These are phyloP conservation scores for Leptarthrus brevirostris DNA, from an alignment of 2,888 invertebrate genomes.

Conservation along the genomic window DNA sequence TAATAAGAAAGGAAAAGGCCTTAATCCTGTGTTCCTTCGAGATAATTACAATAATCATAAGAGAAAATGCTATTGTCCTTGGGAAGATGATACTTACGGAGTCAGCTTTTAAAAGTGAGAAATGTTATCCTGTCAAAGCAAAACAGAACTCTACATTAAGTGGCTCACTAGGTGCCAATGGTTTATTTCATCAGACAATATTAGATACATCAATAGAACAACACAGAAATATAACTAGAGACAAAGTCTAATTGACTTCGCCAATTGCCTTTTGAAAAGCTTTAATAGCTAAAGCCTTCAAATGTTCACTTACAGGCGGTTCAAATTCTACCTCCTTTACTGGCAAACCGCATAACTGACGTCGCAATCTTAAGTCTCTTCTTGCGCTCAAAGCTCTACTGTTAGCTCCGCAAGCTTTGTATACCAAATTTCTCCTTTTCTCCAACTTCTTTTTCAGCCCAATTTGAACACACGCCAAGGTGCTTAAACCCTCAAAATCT, in stretches of 20 bases:
- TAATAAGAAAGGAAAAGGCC: no score
- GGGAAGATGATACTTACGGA: no score
- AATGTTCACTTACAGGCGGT: conserved; percentile 60
- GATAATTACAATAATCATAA: no score
- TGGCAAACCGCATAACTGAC: conserved; percentile 77
- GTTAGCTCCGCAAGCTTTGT: conserved; percentile 80
- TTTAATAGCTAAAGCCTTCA: conserved; percentile 62
- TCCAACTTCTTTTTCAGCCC: conserved; percentile 72
- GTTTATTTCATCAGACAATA: conserved; percentile 16
- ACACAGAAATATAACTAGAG: neutral
- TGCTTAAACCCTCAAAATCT: conserved; percentile 65
- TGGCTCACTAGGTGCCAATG: no score
- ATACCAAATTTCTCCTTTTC: conserved; percentile 74
- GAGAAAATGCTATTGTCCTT: no score
- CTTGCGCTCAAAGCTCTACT: conserved; percentile 84
- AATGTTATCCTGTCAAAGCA: no score
- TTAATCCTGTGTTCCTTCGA: no score
- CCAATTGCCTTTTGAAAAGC: conserved; percentile 61
- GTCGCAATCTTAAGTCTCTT: conserved; percentile 79
- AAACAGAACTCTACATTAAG: no score
- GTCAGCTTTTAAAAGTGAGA: no score
- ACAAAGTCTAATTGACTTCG: conserved; percentile 39
- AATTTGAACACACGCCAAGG: conserved; percentile 70
- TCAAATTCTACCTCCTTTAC: conserved; percentile 71
- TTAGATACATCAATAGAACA: neutral